Evolutionary conservation across 2,888 invertebrate species (phyloP), one percentile per base, ranked within the genome.

Genomic region (Hylaea fasciaria): DNA sequence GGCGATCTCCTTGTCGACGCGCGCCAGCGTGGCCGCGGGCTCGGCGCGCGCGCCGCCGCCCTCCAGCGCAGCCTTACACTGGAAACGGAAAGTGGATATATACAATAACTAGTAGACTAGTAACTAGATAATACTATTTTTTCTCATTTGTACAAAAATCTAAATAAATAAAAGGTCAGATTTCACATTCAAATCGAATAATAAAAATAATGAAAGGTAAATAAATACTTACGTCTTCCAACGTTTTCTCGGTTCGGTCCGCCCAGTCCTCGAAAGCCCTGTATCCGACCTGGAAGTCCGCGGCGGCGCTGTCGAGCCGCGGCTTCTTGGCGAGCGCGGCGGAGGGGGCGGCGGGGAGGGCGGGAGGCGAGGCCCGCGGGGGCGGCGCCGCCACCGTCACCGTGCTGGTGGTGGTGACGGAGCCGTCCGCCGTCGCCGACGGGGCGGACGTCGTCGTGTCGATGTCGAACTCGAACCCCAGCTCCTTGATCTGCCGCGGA

Each of bases 401-500:
- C 40, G 40, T 22, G 37, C 4, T 13, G 48, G 61, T 44, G 39
- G 59, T 58, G 45, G 71, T 65, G 28, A 4, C 50, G 10, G 17
- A 11, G 44, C 22, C 45, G 41, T 83, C 12, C 80, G 76, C 51
- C 73, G 77, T 80, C 48, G 80, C 78, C 52, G 22, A 22, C 22
- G 76, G 80, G 40, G 74, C 67, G 13, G 7, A 8, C 14, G 13
- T 14, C 8, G 4, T n/a, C 46, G 52, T 17, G 44, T 52, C 29
- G 16, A 52, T 44, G 35, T 90, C 87, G 66, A 89, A 78, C 64
- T 94, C 94, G 73, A 94, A 94, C 17, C 94, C 95, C n/a, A 94
- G 89, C 68, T 91, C 94, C 47, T 93, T 91, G 70, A 94, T 94
- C 94, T 94, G 14, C 9, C 10, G 9, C 32, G 10, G 7, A 32